A percentile compares a stretch with the other conserved stretches of the same genome.
These are phyloP conservation scores for Stichopus chloronotus DNA, from an alignment of 35 echinoderm and acorn worm genomes.

Conservation along the genomic window DNA sequence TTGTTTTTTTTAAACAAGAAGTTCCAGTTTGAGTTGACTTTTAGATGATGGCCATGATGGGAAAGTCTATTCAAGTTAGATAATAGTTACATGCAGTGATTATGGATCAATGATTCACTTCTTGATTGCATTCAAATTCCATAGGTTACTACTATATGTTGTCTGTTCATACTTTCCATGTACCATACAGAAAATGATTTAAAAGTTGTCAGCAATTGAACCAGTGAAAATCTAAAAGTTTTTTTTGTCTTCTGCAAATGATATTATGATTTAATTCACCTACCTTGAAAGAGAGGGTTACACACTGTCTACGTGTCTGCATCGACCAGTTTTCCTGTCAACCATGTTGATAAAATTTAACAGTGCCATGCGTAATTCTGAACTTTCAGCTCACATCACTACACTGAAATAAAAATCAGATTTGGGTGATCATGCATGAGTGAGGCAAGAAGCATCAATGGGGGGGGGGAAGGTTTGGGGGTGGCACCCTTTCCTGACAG, in stretches of 20 bases:
- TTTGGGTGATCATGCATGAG: background rate
- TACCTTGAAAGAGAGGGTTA: slow-evolving; percentile 21
- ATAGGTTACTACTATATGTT: background rate
- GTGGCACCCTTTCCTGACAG: background rate
- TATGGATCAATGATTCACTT: slow-evolving; percentile 12
- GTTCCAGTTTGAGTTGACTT: slow-evolving; percentile 11
- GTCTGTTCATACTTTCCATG: slow-evolving; percentile 11
- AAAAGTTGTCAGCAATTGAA: slow-evolving; percentile 24
- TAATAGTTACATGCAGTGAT: slow-evolving; percentile 31
- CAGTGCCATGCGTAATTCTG: slow-evolving; percentile 19
- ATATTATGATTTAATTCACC: slow-evolving; percentile 11
- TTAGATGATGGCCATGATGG: slow-evolving; percentile 2
- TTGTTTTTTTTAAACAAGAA: background rate
- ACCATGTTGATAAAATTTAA: background rate
- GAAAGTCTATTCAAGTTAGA: slow-evolving; percentile 5
- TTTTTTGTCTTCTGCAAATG: slow-evolving; percentile 9
- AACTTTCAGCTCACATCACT: slow-evolving; percentile 4
- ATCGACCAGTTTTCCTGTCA: slow-evolving; percentile 3
- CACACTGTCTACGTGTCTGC: slow-evolving; percentile 1
- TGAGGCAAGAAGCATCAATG: background rate
- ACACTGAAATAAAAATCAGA: background rate
- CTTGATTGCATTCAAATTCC: slow-evolving; percentile 6
- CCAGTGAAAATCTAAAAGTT: background rate
- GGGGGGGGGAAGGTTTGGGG: background rate
- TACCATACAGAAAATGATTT: slow-evolving; percentile 24